Evolutionary conservation across 64 coral and sea anemone species (phyloP).

Genomic region (Montipora cactus): DNA sequence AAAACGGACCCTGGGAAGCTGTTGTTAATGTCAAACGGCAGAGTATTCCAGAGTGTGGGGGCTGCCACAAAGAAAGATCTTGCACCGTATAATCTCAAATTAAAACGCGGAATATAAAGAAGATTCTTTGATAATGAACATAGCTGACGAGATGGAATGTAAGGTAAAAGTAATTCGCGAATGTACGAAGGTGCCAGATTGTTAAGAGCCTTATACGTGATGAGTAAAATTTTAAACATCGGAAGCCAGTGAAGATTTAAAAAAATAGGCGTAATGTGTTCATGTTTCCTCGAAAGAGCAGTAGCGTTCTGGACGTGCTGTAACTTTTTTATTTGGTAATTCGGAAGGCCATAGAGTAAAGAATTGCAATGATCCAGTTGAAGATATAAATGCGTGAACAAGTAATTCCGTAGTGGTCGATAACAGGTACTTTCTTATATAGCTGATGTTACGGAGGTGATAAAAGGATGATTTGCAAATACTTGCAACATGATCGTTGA

Average conservation of each 20-base stretch:
- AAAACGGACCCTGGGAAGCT: too few species aligned
- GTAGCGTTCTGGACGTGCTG: slow-evolving; percentile 59
- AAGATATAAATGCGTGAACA: too few species aligned
- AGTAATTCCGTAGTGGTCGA: too few species aligned
- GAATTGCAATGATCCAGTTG: slow-evolving; percentile 54
- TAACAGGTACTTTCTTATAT: too few species aligned
- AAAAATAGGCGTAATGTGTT: slow-evolving; percentile 49
- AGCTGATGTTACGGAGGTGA: too few species aligned
- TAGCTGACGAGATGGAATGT: slow-evolving; percentile 34
- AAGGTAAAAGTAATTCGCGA: slow-evolving; percentile 35
- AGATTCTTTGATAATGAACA: neutral
- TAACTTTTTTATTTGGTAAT: slow-evolving; percentile 36
- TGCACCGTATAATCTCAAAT: too few species aligned
- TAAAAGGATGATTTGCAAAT: too few species aligned
- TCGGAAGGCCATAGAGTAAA: slow-evolving; percentile 42
- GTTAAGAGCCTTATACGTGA: slow-evolving; percentile 63
- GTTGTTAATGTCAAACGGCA: too few species aligned
- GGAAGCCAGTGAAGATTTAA: slow-evolving; percentile 46
- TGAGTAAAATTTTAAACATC: slow-evolving; percentile 63
- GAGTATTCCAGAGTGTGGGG: too few species aligned
- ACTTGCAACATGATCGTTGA: too few species aligned
- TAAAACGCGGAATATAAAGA: too few species aligned
- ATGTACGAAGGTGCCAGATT: slow-evolving; percentile 50
- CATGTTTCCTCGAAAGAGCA: slow-evolving; percentile 20
- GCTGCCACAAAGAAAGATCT: too few species aligned